Evolutionary conservation across 2,888 invertebrate genomes (phyloP).

Genomic region (Neelides folsomi): DNA sequence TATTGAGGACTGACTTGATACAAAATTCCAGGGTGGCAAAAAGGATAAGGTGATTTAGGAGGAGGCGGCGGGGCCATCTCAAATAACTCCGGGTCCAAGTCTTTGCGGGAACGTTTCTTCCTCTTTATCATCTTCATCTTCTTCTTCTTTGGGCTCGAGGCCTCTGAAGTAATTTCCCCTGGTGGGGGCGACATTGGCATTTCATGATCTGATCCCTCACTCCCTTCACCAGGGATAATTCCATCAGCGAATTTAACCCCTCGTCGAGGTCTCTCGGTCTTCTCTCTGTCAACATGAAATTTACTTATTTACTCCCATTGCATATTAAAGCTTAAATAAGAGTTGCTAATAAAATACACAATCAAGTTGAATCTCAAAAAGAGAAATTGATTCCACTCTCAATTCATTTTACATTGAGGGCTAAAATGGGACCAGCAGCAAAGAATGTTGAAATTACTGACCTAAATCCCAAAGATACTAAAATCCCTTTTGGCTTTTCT

Average conservation of each 20-base stretch:
- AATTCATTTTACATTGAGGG: too few relatives aligned
- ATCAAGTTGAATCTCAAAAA: too few relatives aligned
- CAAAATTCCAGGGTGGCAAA: slow-evolving; percentile 29
- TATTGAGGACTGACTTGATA: slow-evolving; percentile 33
- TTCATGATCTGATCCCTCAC: slow-evolving; percentile 41
- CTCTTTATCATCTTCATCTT: slow-evolving; percentile 8
- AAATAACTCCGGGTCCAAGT: slow-evolving; percentile 6
- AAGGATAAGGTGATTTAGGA: slow-evolving; percentile 30
- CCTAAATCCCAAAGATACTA: slow-evolving; percentile 45
- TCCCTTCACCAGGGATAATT: slow-evolving; percentile 43
- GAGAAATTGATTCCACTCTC: too few relatives aligned
- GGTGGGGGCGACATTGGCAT: slow-evolving; percentile 48
- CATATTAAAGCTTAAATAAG: too few relatives aligned
- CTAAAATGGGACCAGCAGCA: too few relatives aligned
- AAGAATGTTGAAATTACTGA: slow-evolving; percentile 27
- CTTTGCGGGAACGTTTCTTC: slow-evolving; percentile 36
- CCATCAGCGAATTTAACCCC: slow-evolving; percentile 51
- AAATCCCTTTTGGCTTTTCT: slow-evolving; percentile 39
- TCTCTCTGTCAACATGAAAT: background rate
- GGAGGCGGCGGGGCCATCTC: slow-evolving; percentile 23
- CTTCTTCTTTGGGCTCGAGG: slow-evolving; percentile 11
- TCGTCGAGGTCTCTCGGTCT: slow-evolving; percentile 25
- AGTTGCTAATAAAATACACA: too few relatives aligned
- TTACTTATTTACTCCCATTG: too few relatives aligned
- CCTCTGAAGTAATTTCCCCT: background rate